Base-by-base conservation (phyloP, 1,140 invertebrate genomes). In the Platorchestia sp. region DNA sequence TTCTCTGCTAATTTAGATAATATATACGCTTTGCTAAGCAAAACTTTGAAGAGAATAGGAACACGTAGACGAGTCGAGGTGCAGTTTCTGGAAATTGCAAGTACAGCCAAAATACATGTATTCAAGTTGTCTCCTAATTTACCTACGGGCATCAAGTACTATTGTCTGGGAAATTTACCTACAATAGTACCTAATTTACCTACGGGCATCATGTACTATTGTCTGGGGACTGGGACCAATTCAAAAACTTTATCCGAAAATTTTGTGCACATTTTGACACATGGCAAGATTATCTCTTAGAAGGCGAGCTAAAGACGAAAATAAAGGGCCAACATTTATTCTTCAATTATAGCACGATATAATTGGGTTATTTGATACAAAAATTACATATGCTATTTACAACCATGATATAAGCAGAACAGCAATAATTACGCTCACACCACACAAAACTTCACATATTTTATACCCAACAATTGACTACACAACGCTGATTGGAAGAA, bases 361-460 rank as follows among this genome's bases (percentile, higher is more conserved):
- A 89, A 42, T 89, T 89, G 87, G 87, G 87, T 89, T 42, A 89
- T 44, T 89, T 42, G 87, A 89, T 89, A 89, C 87, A 89, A 89
- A 89, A 89, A 89, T 89, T 89, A 89, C 87, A 89, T 89, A 44
- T 44, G 87, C 87, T 89, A 89, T 89, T 41, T 89, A 89, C 87
- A 89, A 42, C 59, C 59, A 75, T 19, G 59, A 75, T 75, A 75
- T 75, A 75, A 75, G 14, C 59, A 75, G 59, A 75, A 75, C 14
- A 75, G 59, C 27, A 22, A 75, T 75, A 75, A 75, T 75, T 75
- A 75, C 59, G 59, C 59, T 36, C 59, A 22, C 59, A 75, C 14
- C 59, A 75, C 59, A 27, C 59, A 75, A 75, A 22, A 75, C 59
- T 75, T 75, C 59, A 36, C 59, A 75, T 75, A 75, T 75, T 75